Base-by-base conservation (phyloP, 2,113 vertebrate genomes). In the Pomatorhinus ruficollis region DNA sequence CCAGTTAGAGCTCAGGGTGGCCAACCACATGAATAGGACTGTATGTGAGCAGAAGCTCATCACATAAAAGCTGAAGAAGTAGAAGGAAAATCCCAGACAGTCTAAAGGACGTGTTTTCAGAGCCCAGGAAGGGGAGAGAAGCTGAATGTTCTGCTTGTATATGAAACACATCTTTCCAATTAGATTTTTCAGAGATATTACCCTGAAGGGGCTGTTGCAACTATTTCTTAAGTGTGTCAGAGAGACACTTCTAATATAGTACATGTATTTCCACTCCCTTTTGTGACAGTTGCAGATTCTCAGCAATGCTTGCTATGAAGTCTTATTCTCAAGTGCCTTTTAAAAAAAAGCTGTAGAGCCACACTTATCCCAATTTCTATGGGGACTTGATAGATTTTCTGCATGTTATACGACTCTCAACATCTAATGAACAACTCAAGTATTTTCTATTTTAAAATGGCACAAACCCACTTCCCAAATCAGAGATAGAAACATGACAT, bases 391-490 rank as follows among this genome's bases (percentile, higher is more conserved):
- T 61, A 80, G 39, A 44, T 96, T 84, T 88, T 93, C 78, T 91
- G 63, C 59, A 9, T 76, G 35, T 65, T 72, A 63, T 37, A 57
- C 0, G 7, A 53, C 23, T 91, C 54, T 42, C 4, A 7, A 65
- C 25, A 68, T 54, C 35, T 92, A 60, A 28, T 66, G 35, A 80
- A 59, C 66, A 83, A 11, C 52, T 80, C 35, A 20, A 50, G 60
- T 71, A 71, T 87, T 90, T 93, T 81, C 64, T 83, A n/a, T 90
- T 93, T 90, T 1, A 86, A 94, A 93, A 60, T 80, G 47, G 31
- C 33, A 65, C 59, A 94, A 77, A 54, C 11, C 16, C 27, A 33
- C 42, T 76, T 87, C 31, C 75, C 50, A 65, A 87, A 91, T 83
- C 23, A 61, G 49, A 87, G 45, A n/a, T 56, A 70, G 20, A 94